Evolutionary conservation across 2,113 vertebrate genomes (phyloP).

Genomic region (Danio rerio): GRCz12tu NC_133192.1:22752501-22753000

Average conservation of each 20-base stretch:
- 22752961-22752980: neutral
- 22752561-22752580: too few relatives aligned
- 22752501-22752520: too few relatives aligned
- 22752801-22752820: neutral
- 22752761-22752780: neutral
- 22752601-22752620: too few relatives aligned
- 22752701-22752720: neutral
- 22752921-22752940: neutral
- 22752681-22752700: neutral
- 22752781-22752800: too few relatives aligned
- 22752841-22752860: neutral
- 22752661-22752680: neutral
- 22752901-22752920: neutral
- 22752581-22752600: too few relatives aligned
- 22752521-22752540: too few relatives aligned
- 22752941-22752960: neutral
- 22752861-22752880: neutral
- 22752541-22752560: too few relatives aligned
- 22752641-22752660: neutral
- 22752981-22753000: neutral
- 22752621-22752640: neutral
- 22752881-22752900: neutral
- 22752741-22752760: neutral
- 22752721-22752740: too few relatives aligned
- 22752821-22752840: neutral